phyloP scores from a whole-genome alignment of 2,113 vertebrate species.

The Polypterus bichir region DNA sequence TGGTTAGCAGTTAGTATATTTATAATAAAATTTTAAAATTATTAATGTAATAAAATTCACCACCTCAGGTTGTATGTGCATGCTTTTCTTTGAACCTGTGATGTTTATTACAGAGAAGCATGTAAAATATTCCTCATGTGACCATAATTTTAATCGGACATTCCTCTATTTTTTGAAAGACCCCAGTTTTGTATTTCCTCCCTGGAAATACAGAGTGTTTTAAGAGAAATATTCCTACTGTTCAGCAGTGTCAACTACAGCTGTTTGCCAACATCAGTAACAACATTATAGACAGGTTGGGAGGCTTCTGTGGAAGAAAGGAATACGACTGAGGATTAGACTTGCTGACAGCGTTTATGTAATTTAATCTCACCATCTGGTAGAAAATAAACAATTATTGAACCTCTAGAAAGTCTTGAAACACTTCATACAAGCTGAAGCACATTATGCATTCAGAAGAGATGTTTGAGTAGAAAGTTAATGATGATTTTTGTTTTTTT shows the following conservation, averaged over 20 bases:
- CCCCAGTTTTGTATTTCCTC: too few species aligned
- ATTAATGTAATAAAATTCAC: too few species aligned
- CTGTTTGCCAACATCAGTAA: constrained; percentile 66
- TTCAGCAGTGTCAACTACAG: constrained; percentile 49
- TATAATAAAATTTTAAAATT: too few species aligned
- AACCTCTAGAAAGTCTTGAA: not conserved
- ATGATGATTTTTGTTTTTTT: too few species aligned
- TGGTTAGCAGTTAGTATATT: too few species aligned
- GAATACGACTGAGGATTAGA: constrained; percentile 64
- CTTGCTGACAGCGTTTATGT: constrained; percentile 75
- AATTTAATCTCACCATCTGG: constrained; percentile 84
- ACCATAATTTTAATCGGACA: too few species aligned
- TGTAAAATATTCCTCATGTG: too few species aligned
- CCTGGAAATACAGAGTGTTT: too few species aligned
- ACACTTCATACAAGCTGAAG: not conserved
- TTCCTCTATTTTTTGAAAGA: too few species aligned
- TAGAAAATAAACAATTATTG: constrained; percentile 57
- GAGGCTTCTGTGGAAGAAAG: constrained; percentile 52
- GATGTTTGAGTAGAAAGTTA: not conserved
- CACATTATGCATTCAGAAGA: not conserved
- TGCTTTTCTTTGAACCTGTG: too few species aligned
- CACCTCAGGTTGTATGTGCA: too few species aligned
- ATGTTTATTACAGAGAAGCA: too few species aligned
- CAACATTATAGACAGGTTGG: constrained; percentile 64
- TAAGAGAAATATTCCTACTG: not conserved